Base-by-base conservation (phyloP, 2,797 vertebrate genomes). In the Discoglossus pictus region DNA sequence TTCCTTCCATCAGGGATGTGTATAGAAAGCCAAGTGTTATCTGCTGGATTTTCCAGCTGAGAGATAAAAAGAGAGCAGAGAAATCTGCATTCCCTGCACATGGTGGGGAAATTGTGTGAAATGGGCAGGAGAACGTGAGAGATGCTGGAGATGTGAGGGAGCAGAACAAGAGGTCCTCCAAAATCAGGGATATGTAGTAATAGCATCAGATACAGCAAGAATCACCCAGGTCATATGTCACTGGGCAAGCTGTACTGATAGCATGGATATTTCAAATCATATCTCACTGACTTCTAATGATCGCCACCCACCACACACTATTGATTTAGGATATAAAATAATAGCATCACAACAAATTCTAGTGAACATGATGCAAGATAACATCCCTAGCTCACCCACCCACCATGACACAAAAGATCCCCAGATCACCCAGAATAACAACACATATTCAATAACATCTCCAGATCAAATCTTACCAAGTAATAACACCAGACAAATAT, bases 11-110 rank as follows among this genome's bases (percentile, higher is more conserved):
- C 55, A 59, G 55, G 13, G 38, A 59, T 59, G 55, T 43, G 38
- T 34, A 43, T 6, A 55, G 21, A 38, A 24, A 35, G 27, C 44
- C 46, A 51, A 59, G 39, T 43, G 39, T 12, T 59, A 59, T 59
- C 55, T 34, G 36, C 11, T 50, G 16, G 56, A 13, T 7, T 56
- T 56, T 63, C 13, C 4, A 61, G 21, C 31, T 27, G 40, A 44
- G 27, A 20, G 8, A 46, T 16, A 51, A 31, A 51, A 46, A 23
- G 6, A 35, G n/a, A 13, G 35, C 21, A 2, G 13, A 39, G 42
- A 46, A 47, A 62, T 50, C 60, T 64, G 60, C 68, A 59, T 64
- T 59, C 53, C 23, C 15, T 13, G 46, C 61, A 58, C 53, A 59
- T 43, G 44, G 12, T 38, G 20, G 2, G 27, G 21, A 36, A 34